Evolutionary conservation across 2,113 vertebrate species (phyloP).

Genomic region (Trochalopteron elliotii): DNA sequence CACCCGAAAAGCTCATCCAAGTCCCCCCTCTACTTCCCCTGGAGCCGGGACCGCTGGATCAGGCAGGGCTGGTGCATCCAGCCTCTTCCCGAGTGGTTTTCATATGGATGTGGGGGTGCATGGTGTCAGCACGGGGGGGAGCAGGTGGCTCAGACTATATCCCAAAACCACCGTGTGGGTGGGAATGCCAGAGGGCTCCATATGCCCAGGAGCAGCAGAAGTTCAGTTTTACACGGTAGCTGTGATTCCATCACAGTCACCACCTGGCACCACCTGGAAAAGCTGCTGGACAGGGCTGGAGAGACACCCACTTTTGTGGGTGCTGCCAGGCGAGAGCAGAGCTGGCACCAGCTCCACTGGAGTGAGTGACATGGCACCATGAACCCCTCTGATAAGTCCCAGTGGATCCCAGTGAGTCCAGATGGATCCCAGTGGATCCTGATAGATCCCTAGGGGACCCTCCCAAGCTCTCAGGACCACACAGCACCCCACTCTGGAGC

Average conservation of each 20-base stretch:
- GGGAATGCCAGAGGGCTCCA: not conserved
- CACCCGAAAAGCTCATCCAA: not conserved
- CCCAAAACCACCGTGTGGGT: not conserved
- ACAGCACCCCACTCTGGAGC: fast-evolving
- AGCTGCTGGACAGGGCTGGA: not conserved
- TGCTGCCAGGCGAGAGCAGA: not conserved
- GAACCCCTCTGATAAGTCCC: not conserved
- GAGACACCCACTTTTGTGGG: not conserved
- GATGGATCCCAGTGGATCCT: not conserved
- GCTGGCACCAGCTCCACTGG: not conserved
- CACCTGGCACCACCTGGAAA: not conserved
- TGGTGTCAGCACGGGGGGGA: not conserved
- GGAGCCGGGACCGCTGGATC: fast-evolving
- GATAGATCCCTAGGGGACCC: not conserved
- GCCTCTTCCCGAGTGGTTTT: not conserved
- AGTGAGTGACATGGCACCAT: fast-evolving
- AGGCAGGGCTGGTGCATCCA: not conserved
- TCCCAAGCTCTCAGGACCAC: not conserved
- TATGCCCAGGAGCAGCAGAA: not conserved
- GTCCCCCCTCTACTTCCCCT: fast-evolving
- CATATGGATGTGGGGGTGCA: not conserved
- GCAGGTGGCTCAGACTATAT: not conserved
- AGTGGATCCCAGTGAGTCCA: not conserved
- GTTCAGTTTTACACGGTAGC: not conserved
- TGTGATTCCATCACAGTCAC: fast-evolving